Base-by-base conservation (phyloP, 2,113 vertebrate species). In the Laterallus jamaicensis region DNA sequence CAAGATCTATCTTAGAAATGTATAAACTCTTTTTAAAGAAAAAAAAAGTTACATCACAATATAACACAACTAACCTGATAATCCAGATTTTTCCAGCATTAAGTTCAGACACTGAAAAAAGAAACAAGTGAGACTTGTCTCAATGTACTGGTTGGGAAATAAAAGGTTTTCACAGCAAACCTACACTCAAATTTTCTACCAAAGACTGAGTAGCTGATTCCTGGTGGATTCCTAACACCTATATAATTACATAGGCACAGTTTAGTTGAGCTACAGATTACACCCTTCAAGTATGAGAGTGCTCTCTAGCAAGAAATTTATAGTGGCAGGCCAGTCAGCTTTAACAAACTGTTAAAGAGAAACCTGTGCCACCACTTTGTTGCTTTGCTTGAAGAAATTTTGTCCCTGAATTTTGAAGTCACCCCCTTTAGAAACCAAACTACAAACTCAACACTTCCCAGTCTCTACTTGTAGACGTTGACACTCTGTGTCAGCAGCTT, bases 41-140 rank as follows among this genome's bases (percentile, higher is more conserved):
- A 63, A 35, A 68, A 9, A 19, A 2, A 7, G 9, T 21, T 13
- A 76, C 82, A 42, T 17, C 76, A 59, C 3, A 80, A 40, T 39
- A 26, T 24, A 58, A n/a, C 52, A 40, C 28, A 82, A 92, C 97
- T 97, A 97, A 99, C 99, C 99, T 94, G 98, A 94, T 64, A 99
- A 98, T 91, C 98, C 98, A 22, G 98, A 98, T 75, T 97, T 96
- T 66, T 98, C 97, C 97, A 99, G 96, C 98, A 99, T 99, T 91
- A 97, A 94, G 78, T 97, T 98, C 60, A 99, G 97, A 97, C 99
- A 99, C 99, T 99, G 94, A 94, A 98, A 79, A 90, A 82, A 88
- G n/a, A 74, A 86, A 64, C 2, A 47, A 1, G 35, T 54, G 22
- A 82, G 44, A 82, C 10, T n/a, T 81, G 18, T 32, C 64, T 59